Evolutionary conservation across 1,140 invertebrate genomes (phyloP).

Genomic region (Platyura marginata): DNA sequence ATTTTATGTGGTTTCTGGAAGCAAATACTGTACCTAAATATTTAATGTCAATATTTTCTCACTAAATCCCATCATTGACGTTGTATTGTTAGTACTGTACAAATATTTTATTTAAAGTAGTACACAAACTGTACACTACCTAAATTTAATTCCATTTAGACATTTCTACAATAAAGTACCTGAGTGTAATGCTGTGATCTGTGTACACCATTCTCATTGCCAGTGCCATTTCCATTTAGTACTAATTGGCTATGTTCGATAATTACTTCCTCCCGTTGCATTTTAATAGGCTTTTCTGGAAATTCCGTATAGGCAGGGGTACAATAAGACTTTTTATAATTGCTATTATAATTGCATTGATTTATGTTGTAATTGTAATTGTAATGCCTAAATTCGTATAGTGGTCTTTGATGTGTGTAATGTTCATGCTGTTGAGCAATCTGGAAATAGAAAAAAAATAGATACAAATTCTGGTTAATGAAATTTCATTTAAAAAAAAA

Average conservation of each 20-base stretch:
- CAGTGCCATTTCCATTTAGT: neutral
- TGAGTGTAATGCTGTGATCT: constrained; percentile 1
- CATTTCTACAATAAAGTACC: too few relatives aligned
- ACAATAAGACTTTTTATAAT: neutral
- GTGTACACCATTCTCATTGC: neutral
- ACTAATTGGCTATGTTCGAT: constrained; percentile 3
- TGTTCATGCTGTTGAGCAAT: neutral
- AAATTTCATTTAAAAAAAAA: neutral
- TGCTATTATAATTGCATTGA: neutral
- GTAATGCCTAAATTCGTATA: neutral
- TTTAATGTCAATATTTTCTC: too few relatives aligned
- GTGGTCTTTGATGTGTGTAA: neutral
- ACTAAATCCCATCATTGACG: too few relatives aligned
- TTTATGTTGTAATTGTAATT: neutral
- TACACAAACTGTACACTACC: too few relatives aligned
- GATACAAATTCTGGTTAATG: neutral
- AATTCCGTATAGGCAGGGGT: neutral
- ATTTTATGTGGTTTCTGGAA: too few relatives aligned
- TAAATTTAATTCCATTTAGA: too few relatives aligned
- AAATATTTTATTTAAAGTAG: too few relatives aligned
- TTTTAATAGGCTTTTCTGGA: constrained; percentile 2
- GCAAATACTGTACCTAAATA: too few relatives aligned
- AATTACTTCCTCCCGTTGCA: constrained; percentile 1
- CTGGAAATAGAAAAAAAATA: neutral
- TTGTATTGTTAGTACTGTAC: too few relatives aligned